Evolutionary conservation across 2,113 vertebrate genomes (phyloP).

Genomic region (Myotis davidii): DNA sequence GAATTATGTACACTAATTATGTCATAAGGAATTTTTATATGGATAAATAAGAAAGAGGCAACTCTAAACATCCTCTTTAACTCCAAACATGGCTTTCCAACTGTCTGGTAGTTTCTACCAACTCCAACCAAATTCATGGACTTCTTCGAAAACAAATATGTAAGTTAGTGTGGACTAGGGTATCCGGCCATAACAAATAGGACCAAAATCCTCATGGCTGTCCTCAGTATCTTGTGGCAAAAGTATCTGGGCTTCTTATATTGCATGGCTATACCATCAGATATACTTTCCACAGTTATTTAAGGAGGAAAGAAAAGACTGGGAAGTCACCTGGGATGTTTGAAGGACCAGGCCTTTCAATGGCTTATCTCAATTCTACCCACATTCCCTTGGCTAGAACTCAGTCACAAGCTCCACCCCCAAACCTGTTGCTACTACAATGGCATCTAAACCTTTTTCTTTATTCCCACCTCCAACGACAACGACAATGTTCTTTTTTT

Average conservation of each 20-base stretch:
- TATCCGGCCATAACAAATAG: background rate
- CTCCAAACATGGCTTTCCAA: background rate
- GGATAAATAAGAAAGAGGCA: background rate
- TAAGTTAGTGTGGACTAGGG: background rate
- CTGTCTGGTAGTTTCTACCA: background rate
- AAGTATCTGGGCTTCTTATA: background rate
- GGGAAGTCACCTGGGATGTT: background rate
- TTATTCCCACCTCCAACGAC: background rate
- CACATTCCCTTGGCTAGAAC: background rate
- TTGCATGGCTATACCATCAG: background rate
- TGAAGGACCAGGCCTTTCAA: background rate
- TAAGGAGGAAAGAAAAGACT: background rate
- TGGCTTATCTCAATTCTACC: background rate
- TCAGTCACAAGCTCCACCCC: background rate
- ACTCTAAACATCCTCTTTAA: background rate
- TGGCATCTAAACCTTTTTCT: background rate
- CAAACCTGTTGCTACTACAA: background rate
- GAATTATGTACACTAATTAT: background rate
- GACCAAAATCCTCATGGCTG: background rate
- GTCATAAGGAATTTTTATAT: background rate
- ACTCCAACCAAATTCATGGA: background rate
- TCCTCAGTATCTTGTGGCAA: background rate
- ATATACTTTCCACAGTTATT: background rate
- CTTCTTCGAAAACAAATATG: background rate
- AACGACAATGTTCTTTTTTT: background rate